Base-by-base conservation (phyloP, 2,113 vertebrate genomes). In the Hippolais icterina region DNA sequence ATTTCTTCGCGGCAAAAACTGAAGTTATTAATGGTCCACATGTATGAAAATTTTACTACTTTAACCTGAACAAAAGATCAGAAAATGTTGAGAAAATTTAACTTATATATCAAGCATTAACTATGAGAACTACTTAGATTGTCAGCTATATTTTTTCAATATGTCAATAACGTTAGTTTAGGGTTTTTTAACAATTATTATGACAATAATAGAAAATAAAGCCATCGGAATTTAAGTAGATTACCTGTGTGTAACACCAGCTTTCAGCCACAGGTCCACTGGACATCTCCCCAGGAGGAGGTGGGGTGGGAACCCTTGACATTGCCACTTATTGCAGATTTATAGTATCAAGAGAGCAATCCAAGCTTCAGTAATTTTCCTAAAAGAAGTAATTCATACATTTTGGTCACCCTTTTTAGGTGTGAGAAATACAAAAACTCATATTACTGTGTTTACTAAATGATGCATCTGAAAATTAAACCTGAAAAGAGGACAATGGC, bases 171-270 rank as follows among this genome's bases (percentile, higher is more conserved):
- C 9, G 31, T 56, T 12, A 56, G 3, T 6, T 77, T n/a, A 8
- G 16, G 31, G 8, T 5, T 14, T 15, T 42, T 42, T 6, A 76
- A 28, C 5, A 13, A 37, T 50, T 49, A 69, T 33, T 46, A 42
- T 19, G 20, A 92, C 21, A 53, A 16, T 28, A 53, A 61, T 9
- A 66, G 42, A 83, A 88, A 90, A 89, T 8, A 33, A 76, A 94
- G 20, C 11, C n/a, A 29, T 2, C 92, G 35, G 33, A 81, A 71
- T 83, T 71, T 27, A 47, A 15, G 22, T 12, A 70, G 74, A 53
- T 83, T 98, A 99, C 99, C 99, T 99, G 99, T 97, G 99, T 99
- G 94, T 99, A 99, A 99, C 99, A 99, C 99, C 99, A 99, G 98
- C 99, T 99, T 98, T 99, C 99, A 97, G 99, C 99, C 97, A 99